phyloP scores from a whole-genome alignment of 2,888 invertebrate genomes.

The Pelosia muscerda region DNA sequence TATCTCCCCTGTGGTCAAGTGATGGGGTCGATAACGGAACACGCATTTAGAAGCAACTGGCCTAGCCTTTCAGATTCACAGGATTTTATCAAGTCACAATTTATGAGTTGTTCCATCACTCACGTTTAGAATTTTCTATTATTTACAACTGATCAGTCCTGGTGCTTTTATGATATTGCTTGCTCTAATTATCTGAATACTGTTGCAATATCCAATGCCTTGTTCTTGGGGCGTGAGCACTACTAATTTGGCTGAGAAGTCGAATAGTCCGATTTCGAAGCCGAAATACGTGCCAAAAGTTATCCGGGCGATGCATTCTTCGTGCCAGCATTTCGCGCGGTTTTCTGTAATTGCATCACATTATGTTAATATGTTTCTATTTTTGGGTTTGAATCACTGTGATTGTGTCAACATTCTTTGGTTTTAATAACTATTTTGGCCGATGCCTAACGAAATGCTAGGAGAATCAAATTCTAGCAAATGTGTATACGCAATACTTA shows the following conservation, averaged over 20 bases:
- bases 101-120: background rate
- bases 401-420: background rate
- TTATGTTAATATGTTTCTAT: slow-evolving; percentile 68
- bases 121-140: background rate
- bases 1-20: no score
- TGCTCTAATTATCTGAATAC: slow-evolving; percentile 52
- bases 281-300: slow-evolving; percentile 70
- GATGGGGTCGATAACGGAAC: no score
- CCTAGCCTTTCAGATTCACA: no score
- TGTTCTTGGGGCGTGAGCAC: slow-evolving; percentile 58
- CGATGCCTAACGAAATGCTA: background rate
- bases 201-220: slow-evolving; percentile 54
- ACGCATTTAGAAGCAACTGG: no score
- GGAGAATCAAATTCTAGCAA: background rate
- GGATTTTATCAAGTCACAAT: background rate
- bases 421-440: background rate
- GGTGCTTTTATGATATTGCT: background rate
- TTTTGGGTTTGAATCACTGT: background rate
- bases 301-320: slow-evolving; percentile 61
- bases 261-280: slow-evolving; percentile 56
- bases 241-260: slow-evolving; percentile 69
- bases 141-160: background rate
- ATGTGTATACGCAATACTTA: no score
- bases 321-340: slow-evolving; percentile 59
- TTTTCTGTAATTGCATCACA: slow-evolving; percentile 66